Conservation (phyloP, 37 sponge, comb jelly and placozoan species). For the Aphrocallistes beatrix region DNA sequence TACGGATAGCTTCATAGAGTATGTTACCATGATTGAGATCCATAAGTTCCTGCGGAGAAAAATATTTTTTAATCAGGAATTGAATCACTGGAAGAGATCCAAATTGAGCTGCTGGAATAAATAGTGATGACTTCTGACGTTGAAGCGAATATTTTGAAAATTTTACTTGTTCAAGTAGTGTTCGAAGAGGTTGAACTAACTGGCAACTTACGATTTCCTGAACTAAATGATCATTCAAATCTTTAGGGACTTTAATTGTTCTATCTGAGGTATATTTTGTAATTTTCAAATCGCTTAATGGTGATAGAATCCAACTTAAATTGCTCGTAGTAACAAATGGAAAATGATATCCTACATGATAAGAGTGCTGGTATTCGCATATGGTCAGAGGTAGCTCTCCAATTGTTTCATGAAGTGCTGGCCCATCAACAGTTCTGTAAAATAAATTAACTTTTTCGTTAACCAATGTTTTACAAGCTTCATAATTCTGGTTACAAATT, state of each 20-base stretch:
- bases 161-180: not conserved
- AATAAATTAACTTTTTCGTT: not conserved
- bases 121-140: not conserved
- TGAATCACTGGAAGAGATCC: not conserved
- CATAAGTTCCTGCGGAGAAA: not conserved
- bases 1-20: not conserved
- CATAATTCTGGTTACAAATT: not conserved
- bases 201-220: not conserved
- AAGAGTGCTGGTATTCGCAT: not conserved
- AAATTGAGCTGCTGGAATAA: not conserved
- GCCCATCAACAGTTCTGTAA: not conserved
- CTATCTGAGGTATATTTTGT: not conserved
- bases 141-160: not conserved
- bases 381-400: not conserved
- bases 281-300: not conserved
- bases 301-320: not conserved
- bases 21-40: not conserved
- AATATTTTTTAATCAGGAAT: not conserved
- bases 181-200: not conserved
- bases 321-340: not conserved
- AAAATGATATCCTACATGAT: not conserved
- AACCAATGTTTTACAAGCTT: not conserved
- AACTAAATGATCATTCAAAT: not conserved
- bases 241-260: not conserved
- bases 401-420: not conserved